phyloP scores from a whole-genome alignment of 2,113 vertebrate species.

The Opisthocomus hoazin region DNA sequence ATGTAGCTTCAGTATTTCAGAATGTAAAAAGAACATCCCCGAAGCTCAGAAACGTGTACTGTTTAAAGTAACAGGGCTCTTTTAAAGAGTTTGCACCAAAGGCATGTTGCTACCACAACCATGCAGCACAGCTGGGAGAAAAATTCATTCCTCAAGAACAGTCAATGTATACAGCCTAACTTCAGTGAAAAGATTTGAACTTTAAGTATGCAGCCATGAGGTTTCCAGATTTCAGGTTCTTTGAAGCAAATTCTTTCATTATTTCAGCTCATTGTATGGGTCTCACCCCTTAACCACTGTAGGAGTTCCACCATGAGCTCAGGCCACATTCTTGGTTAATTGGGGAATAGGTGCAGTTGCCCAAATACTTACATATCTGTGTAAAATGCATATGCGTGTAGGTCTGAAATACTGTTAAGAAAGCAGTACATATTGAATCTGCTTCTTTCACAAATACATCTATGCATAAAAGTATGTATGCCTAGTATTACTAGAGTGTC shows the following conservation, averaged over 20 bases:
- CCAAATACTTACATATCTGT: neutral
- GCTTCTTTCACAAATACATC: neutral
- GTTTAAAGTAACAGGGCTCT: neutral
- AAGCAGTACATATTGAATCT: neutral
- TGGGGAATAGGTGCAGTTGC: neutral
- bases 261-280: neutral
- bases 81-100: neutral
- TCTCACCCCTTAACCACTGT: neutral
- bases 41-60: neutral
- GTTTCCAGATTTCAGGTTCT: neutral
- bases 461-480: neutral
- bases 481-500: neutral
- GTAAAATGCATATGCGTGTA: neutral
- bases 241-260: neutral
- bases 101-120: neutral
- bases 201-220: neutral
- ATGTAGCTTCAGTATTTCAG: neutral
- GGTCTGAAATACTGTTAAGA: neutral
- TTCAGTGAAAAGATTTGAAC: neutral
- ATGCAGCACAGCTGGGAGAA: neutral
- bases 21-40: neutral
- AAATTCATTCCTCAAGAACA: neutral
- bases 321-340: neutral
- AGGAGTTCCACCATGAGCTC: neutral
- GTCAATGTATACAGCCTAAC: neutral